Conservation (phyloP, 2,888 invertebrate species). For the Sesamia inferens region DNA sequence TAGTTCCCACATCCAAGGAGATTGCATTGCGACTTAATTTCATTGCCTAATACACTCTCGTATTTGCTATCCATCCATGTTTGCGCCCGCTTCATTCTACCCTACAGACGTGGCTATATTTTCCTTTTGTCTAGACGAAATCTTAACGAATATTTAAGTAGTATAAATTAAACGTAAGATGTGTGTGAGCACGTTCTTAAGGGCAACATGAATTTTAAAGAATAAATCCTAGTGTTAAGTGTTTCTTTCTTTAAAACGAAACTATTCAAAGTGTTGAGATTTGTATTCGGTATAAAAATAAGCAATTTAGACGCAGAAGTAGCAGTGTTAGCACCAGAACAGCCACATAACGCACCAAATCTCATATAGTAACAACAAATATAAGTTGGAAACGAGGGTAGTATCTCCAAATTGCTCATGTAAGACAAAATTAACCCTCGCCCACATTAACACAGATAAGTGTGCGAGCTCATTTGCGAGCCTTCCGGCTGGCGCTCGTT, state of each 20-base stretch:
- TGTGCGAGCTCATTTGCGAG: constrained; percentile 90
- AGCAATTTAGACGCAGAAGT: not conserved
- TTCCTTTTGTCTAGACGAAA: constrained; percentile 90
- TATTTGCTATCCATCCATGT: constrained; percentile 86
- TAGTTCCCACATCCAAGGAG: constrained; percentile 76
- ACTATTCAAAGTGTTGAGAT: not conserved
- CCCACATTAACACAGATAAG: constrained; percentile 89
- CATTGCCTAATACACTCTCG: constrained; percentile 86
- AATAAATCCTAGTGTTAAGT: not conserved
- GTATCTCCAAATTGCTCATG: constrained; percentile 89
- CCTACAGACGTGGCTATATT: constrained; percentile 83
- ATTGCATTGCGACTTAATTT: constrained; percentile 87
- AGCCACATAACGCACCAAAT: constrained; percentile 67
- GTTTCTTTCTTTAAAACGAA: not conserved
- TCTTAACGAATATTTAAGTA: constrained; percentile 89
- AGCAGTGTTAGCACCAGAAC: constrained; percentile 31
- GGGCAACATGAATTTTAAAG: not conserved
- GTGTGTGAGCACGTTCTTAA: constrained; percentile 53
- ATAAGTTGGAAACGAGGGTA: constrained; percentile 78
- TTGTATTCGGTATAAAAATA: not conserved
- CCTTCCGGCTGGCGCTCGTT: constrained; percentile 89
- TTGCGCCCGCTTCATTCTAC: constrained; percentile 85
- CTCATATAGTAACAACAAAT: constrained; percentile 75
- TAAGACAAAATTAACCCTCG: constrained; percentile 90
- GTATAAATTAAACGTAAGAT: constrained; percentile 66